Evolutionary conservation across 1,140 invertebrate genomes (phyloP), one percentile per base, ranked within the genome.

Genomic region (Penaeus indicus): DNA sequence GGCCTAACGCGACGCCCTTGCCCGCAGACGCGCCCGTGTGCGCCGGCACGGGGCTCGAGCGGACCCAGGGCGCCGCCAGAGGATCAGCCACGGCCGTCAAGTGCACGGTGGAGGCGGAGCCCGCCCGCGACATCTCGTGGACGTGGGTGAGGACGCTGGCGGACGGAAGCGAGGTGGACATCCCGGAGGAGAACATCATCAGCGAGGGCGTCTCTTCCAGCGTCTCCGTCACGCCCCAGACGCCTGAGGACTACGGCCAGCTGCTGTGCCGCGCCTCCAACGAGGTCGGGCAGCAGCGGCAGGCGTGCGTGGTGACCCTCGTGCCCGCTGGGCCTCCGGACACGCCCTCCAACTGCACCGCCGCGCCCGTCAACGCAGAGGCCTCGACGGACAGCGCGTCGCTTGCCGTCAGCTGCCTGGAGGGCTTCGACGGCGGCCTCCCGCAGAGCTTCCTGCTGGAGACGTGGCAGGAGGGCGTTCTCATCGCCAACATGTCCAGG

Each of bases 371-470:
- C 22, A 67, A 8, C n/a, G 83, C 83, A 18, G 19, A 77, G 0
- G 38, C 27, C 80, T 38, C 69, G 27, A 38, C 78, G 21, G 96
- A 96, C 22, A 95, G 95, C 22, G 95, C 96, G 82, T 96, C 96
- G 16, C 93, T 97, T 78, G 95, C 95, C 88, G 95, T 97, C 16
- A 95, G 96, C 91, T 97, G 96, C 92, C 93, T 94, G 62, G 95
- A 95, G 93, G 96, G 96, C 32, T 97, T 97, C 91, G 96, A 97
- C 92, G 96, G 96, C 21, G 96, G 96, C 25, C 82, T 92, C n/a
- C 84, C 81, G 13, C 82, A 85, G 47, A 69, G 47, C 25, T 82
- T 89, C 72, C 64, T 85, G n/a, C 54, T 89, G 54, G 79, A 83
- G 22, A 63, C 79, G 0, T 79, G 63, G 75, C 83, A 82, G 27